Base-by-base conservation (phyloP, 1,140 invertebrate genomes). In the Cydia splendana region DNA sequence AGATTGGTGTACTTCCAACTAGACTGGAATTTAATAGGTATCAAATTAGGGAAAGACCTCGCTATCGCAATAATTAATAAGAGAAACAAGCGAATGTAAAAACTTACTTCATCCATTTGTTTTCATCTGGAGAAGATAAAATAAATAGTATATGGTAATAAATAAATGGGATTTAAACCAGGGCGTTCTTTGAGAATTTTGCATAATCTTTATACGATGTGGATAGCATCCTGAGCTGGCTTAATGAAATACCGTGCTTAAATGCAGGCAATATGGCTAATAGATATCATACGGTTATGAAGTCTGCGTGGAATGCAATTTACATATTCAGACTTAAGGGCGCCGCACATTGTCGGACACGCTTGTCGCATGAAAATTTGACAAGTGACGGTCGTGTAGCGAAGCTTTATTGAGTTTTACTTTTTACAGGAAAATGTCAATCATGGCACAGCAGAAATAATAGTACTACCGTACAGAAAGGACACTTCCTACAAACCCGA, bases 261-360 rank as follows among this genome's bases (percentile, higher is more conserved):
- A 71, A 71, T 71, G 67, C 67, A 71, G 67, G 67, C 67, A 38
- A 45, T 71, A 71, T 20, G n/a, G 67, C 67, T 71, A 71, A 71
- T 71, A 69, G 65, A 69, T 69, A 71, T 38, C 38, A 71, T 71
- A 71, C 67, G 34, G 30, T 71, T 71, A 71, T 71, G 67, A 71
- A 71, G 34, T 71, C 38, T 13, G 24, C 20, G 34, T 10, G 67
- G 67, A 71, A 71, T 71, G 67, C 67, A 71, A 71, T 71, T 71
- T 71, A 71, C 34, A 71, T 71, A 42, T 71, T 71, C 38, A 71
- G 67, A 71, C 67, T 71, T 18, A 71, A 71, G 67, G 67, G 67
- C 67, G 67, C 67, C 67, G 34, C 34, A 38, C 34, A 71, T 18
- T 71, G 67, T 71, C 38, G 6, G 38, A 34, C 65, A 34, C 30